phyloP scores from a whole-genome alignment of 1,140 invertebrate genomes.

The Pantala flavescens region DNA sequence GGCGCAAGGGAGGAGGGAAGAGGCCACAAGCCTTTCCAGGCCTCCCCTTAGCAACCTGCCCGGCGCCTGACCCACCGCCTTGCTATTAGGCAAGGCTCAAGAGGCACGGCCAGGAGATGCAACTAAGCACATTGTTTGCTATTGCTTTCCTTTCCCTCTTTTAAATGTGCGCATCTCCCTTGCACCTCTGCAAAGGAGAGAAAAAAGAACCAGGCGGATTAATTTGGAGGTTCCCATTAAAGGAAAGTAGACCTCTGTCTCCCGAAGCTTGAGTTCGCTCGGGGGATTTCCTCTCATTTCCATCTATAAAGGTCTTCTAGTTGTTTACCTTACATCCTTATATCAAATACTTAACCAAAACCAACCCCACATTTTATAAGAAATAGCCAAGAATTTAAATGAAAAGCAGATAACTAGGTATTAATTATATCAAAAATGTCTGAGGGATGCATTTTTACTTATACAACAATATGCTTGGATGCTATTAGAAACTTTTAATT shows the following conservation, averaged over 20 bases:
- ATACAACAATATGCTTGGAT: too few species aligned
- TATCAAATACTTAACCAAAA: too few species aligned
- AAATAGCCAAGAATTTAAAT: too few species aligned
- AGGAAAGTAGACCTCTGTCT: not conserved
- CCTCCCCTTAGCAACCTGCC: not conserved
- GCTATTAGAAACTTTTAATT: too few species aligned
- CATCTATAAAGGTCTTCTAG: not conserved
- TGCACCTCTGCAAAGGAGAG: conserved; percentile 3
- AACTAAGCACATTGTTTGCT: conserved; percentile 6
- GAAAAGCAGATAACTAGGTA: too few species aligned
- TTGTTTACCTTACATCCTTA: too few species aligned
- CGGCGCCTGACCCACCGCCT: not conserved
- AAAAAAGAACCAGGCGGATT: conserved; percentile 9
- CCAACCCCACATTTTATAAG: too few species aligned
- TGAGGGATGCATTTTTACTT: too few species aligned
- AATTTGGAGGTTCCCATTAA: not conserved
- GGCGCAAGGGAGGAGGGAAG: not conserved
- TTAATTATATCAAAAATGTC: too few species aligned
- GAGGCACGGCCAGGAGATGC: not conserved
- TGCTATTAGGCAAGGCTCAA: not conserved
- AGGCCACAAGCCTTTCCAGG: not conserved
- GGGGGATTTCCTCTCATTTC: not conserved
- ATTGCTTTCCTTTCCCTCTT: conserved; percentile 5
- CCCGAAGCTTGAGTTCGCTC: not conserved
- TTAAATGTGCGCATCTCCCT: not conserved